These are phyloP conservation scores for Poecilia wingei DNA, from an alignment of 2,797 vertebrate species.

Conservation along the genomic window DNA sequence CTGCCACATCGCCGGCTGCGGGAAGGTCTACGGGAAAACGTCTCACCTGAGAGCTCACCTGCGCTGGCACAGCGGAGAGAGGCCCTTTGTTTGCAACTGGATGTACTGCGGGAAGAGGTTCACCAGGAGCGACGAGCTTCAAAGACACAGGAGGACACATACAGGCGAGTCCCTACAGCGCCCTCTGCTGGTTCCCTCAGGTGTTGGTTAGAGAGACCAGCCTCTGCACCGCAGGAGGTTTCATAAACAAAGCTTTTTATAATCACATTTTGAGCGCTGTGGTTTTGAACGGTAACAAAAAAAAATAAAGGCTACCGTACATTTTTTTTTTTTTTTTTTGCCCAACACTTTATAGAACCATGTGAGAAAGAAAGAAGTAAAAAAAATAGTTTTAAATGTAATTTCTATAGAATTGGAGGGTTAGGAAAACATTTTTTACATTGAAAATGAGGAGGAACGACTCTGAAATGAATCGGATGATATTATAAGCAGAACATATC, in stretches of 20 bases:
- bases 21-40: slow-evolving; percentile 92
- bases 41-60: slow-evolving; percentile 97
- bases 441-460: neutral
- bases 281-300: neutral
- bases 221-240: neutral
- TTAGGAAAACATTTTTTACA: neutral
- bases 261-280: neutral
- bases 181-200: neutral
- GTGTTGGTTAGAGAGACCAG: neutral
- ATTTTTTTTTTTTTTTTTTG: neutral
- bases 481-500: neutral
- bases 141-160: slow-evolving; percentile 97
- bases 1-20: slow-evolving; percentile 93
- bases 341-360: neutral
- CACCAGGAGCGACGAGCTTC: slow-evolving; percentile 97
- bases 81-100: slow-evolving; percentile 98
- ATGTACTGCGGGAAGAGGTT: slow-evolving; percentile 98
- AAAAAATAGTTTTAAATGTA: neutral
- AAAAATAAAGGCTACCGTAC: neutral
- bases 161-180: slow-evolving; percentile 83
- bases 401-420: neutral
- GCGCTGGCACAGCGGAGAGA: slow-evolving; percentile 98
- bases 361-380: neutral
- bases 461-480: neutral
- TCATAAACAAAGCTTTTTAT: neutral